Conservation (phyloP, 1,140 invertebrate genomes). For the Diabrotica virgifera region DNA sequence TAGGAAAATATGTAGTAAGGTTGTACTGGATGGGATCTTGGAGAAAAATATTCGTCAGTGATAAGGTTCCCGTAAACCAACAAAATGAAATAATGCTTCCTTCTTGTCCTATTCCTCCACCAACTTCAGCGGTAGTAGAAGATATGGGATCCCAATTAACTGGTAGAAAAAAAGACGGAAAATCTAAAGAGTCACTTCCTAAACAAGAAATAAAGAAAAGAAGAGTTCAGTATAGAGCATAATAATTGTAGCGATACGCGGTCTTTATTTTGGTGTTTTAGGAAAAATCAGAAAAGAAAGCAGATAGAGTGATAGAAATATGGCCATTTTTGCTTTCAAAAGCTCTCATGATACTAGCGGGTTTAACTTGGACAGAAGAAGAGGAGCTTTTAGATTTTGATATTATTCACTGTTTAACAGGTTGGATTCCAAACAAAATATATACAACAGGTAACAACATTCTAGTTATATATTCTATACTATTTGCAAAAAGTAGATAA, state of each 20-base stretch:
- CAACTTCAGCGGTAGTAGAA: background rate
- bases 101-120: background rate
- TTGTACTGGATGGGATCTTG: constrained; percentile 43
- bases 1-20: constrained; percentile 43
- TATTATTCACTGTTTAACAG: constrained; percentile 40
- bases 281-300: background rate
- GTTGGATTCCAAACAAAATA: constrained; percentile 40
- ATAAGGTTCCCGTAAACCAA: constrained; percentile 38
- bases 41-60: constrained; percentile 42
- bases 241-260: background rate
- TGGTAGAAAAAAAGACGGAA: constrained; percentile 16
- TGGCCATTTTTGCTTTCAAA: constrained; percentile 44
- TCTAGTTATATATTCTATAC: no score
- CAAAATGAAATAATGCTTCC: constrained; percentile 34
- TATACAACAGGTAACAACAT: constrained; percentile 27
- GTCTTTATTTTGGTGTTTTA: background rate
- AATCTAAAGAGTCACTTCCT: background rate
- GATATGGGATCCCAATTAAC: background rate
- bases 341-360: constrained; percentile 42
- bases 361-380: constrained; percentile 33
- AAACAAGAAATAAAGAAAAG: background rate
- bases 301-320: constrained; percentile 22
- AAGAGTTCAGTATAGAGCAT: background rate
- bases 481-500: no score
- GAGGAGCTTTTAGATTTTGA: constrained; percentile 37